These are phyloP conservation scores for Xestia ashworthii DNA, from an alignment of 2,888 invertebrate genomes.

Conservation along the genomic window DNA sequence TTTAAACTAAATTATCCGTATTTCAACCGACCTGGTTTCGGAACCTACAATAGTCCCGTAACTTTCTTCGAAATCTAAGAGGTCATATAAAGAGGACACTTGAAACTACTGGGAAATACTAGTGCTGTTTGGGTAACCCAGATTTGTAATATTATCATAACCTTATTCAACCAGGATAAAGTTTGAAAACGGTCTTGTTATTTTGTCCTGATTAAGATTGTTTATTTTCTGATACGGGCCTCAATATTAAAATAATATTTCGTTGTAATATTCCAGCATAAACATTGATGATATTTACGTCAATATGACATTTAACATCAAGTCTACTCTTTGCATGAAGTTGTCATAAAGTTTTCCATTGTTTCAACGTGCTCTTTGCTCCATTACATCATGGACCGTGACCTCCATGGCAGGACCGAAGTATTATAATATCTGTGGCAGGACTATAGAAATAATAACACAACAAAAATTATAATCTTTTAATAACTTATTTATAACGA, in stretches of 20 bases:
- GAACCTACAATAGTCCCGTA: neutral
- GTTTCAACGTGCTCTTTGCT: constrained; percentile 21
- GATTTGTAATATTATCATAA: constrained; percentile 22
- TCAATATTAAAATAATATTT: constrained; percentile 12
- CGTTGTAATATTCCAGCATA: neutral
- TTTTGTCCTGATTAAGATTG: constrained; percentile 33
- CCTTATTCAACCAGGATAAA: constrained; percentile 26
- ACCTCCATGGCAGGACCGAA: constrained; percentile 35
- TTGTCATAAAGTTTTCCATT: constrained; percentile 36
- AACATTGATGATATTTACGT: constrained; percentile 11
- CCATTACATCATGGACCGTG: constrained; percentile 32
- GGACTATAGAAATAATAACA: neutral
- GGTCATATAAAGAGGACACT: neutral
- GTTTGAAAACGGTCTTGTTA: constrained; percentile 18
- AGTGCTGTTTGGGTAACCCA: constrained; percentile 1
- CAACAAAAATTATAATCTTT: neutral
- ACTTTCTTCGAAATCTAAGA: neutral
- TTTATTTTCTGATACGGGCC: constrained; percentile 42
- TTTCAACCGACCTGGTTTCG: neutral
- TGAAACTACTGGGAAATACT: neutral
- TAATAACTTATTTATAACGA: neutral
- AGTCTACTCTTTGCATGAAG: constrained; percentile 5
- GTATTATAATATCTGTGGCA: too few relatives aligned
- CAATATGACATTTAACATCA: constrained; percentile 36
- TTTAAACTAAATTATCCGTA: neutral